Base-by-base conservation (phyloP, 2,888 invertebrate genomes). In the Macaria notata region DNA sequence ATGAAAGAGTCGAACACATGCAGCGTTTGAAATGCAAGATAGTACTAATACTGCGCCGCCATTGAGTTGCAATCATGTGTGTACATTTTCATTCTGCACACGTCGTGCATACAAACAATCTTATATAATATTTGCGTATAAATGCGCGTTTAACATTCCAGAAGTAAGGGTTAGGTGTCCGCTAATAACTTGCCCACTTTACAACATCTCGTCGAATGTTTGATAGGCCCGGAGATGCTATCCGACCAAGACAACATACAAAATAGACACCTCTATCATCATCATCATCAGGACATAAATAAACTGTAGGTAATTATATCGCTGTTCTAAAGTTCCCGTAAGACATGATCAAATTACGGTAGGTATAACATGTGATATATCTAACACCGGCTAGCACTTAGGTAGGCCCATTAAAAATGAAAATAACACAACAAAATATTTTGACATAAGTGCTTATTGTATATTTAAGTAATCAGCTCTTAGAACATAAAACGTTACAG, bases 91-190 rank as follows among this genome's bases (percentile, higher is more conserved):
- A 84, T 81, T 81, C 78, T 68, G 61, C 75, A 72, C 76, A 73
- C 71, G 68, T 67, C 70, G 69, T 68, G 70, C 66, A 75, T 71
- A 73, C 79, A 81, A 80, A 81, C 79, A 81, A 73, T 75, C 75
- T 81, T 74, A 78, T 75, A 78, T 78, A 81, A 81, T 78, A 78
- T 73, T 71, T 71, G 73, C 74, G 75, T 81, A 80, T 76, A 82
- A 79, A 79, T 77, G 79, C 71, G 71, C 76, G 76, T 77, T 74
- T 67, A 66, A 80, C 82, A 84, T 86, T 81, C 81, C 80, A 80
- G 76, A 79, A 79, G 81, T 77, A 77, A 79, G 78, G 78, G 77
- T 75, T 75, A 76, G 68, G 72, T 71, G 69, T 76, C 72, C 66
- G 71, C 58, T 70, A 75, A 73, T 79, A 79, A 72, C 65, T 70